Evolutionary conservation across 2,797 vertebrate species (phyloP), one percentile per base, ranked within the genome.

Genomic region (Zenarchopterus dispar): DNA sequence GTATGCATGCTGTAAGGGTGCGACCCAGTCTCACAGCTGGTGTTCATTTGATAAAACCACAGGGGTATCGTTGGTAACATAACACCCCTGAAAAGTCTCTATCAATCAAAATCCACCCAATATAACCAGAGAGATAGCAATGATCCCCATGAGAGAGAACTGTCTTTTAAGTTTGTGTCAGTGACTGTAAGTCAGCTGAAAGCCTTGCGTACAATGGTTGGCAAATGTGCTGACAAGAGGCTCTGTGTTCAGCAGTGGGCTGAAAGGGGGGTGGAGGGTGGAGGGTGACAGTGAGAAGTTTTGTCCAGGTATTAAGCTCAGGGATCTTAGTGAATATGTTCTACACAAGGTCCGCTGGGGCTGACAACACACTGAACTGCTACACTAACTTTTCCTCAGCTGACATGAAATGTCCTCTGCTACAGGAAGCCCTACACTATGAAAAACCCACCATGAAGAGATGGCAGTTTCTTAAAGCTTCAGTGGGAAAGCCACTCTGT

Each of bases 221-320:
- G 77, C 77, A 67, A 73, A 78, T 70, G 54, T 69, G 59, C 71
- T 49, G 71, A 80, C 56, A 67, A 62, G 73, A 75, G 67, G 54
- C 49, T 66, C 67, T 19, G 13, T 77, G 67, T 56, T 80, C 69
- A 49, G 58, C 69, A 18, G 60, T 44, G 33, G 24, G 39, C 39
- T 58, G 44, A 6, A 62, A 49, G 54, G 41, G 19, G 21, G 72
- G 23, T n/a, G 22, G 64, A 49, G 54, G 41, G 19, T 19, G 72
- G 23, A 17, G 22, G 64, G 46, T 69, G 77, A 75, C 69, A 73
- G 51, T 43, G 64, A 62, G 62, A 68, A 62, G 69, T 56, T 63
- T 53, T 62, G 75, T 81, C 77, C 80, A 67, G 64, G 70, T 84
- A 83, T 82, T 75, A 77, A 70, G 63, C 77, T 61, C 69, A 47